Percentiles rank a stretch among this genome's conserved stretches.
These are phyloP conservation scores for Muscicapa striata DNA, from an alignment of 2,797 vertebrate genomes.

Conservation along the genomic window DNA sequence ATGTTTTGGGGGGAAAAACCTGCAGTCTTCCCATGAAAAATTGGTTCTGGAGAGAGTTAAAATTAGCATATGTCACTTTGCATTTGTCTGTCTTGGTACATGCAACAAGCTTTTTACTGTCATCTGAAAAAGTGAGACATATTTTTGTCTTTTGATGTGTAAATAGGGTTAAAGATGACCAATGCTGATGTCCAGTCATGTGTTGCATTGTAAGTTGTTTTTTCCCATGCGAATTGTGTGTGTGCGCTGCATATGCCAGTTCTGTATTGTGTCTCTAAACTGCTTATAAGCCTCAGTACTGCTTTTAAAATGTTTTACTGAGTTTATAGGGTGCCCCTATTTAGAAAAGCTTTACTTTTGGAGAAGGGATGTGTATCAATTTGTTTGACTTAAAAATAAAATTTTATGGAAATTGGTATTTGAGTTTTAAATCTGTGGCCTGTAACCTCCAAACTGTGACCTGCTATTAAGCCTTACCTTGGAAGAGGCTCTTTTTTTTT, in stretches of 20 bases:
- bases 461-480: background rate
- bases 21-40: background rate
- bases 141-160: background rate
- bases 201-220: background rate
- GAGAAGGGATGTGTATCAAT: background rate
- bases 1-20: background rate
- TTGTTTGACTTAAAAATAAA: background rate
- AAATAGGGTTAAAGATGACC: background rate
- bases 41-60: background rate
- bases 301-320: background rate
- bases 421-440: background rate
- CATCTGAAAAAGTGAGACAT: background rate
- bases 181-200: background rate
- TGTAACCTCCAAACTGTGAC: background rate
- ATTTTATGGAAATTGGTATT: background rate
- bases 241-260: background rate
- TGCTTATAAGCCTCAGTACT: background rate
- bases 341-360: background rate
- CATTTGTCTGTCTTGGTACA: background rate
- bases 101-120: background rate
- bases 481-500: background rate
- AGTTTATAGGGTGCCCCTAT: background rate
- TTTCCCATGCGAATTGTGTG: accelerated
- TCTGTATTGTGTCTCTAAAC: background rate
- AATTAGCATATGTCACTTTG: background rate